Base-by-base conservation (phyloP, 1,140 invertebrate genomes). In the Aplysia californica region DNA sequence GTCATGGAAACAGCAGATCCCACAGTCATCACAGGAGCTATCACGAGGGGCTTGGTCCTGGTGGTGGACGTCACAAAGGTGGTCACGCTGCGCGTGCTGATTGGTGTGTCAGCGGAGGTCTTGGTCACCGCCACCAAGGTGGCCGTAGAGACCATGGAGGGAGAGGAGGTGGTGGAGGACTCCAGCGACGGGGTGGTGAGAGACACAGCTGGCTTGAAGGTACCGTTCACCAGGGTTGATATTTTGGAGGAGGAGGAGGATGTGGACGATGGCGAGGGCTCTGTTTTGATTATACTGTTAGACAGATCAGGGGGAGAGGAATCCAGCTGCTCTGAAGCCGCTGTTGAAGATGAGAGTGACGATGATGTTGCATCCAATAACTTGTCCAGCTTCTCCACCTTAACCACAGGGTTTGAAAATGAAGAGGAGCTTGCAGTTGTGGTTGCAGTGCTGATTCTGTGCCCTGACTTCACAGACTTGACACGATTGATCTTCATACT, bases 331-430 rank as follows among this genome's bases (percentile, higher is more conserved):
- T 33, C 50, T 3, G 20, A n/a, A 3, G 29, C 50, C 29, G 33
- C 39, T 6, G 65, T 68, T 5, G 67, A 67, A 21, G 65, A 29
- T 20, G 61, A n/a, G n/a, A n/a, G n/a, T n/a, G n/a, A n/a, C n/a
- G n/a, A 36, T 70, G 65, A 75, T 68, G 78, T 78, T 18, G 61
- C 55, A 29, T 26, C 21, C 0, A 78, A 23, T 36, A 80, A 23
- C 26, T 77, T 67, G 5, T 78, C 79, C 26, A 84, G 82, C 80
- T 89, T 89, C 39, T 89, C 88, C 23, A 89, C 83, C 79, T 88
- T 88, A n/a, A 89, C 88, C 38, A 89, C 84, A 75, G 88, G 87
- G 76, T 87, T 82, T n/a, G n/a, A n/a, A n/a, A n/a, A n/a, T n/a
- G n/a, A n/a, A n/a, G n/a, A n/a, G 35, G 85, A 80, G 29, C 64